Base-by-base conservation (phyloP, 2,113 vertebrate genomes). In the Ramphastos sulfuratus region DNA sequence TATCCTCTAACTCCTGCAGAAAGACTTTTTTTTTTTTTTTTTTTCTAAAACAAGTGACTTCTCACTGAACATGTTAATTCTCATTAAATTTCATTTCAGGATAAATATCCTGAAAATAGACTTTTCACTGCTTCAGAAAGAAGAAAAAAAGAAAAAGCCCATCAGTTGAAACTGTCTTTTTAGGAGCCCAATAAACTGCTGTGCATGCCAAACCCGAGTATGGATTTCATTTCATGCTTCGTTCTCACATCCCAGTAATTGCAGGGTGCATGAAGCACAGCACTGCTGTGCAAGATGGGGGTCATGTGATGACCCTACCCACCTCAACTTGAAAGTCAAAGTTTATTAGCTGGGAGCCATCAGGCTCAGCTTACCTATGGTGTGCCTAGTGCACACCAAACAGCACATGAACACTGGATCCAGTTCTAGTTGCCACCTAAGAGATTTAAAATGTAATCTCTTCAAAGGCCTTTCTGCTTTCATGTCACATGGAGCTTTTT, bases 181-280 rank as follows among this genome's bases (percentile, higher is more conserved):
- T 20, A 77, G 42, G 61, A 87, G 42, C 10, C n/a, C 21, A 39
- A 24, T 80, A 58, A 92, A 76, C 28, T 21, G 18, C 48, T 42
- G 27, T 35, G 52, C 39, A 8, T 28, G 46, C 58, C 73, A 71
- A 46, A 87, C 65, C 33, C 7, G 31, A 58, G 58, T 10, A 59
- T 23, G 18, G 12, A 48, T 66, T 84, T 85, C 31, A 46, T 65
- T 75, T 55, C 74, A 50, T 21, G 69, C 82, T 90, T 75, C 58
- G 11, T 48, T 87, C 58, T 67, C 74, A 35, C 74, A 27, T 42
- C 69, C 74, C 25, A 35, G 64, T 54, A 54, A 71, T 4, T 52
- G 37, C 56, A 35, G 0, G 1, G 37, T 6, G 14, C 11, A 9
- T 24, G n/a, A 67, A 61, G 59, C 1, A 0, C 73, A 39, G 35